Base-by-base conservation (phyloP, 2,888 invertebrate genomes). In the Dicycla oo region DNA sequence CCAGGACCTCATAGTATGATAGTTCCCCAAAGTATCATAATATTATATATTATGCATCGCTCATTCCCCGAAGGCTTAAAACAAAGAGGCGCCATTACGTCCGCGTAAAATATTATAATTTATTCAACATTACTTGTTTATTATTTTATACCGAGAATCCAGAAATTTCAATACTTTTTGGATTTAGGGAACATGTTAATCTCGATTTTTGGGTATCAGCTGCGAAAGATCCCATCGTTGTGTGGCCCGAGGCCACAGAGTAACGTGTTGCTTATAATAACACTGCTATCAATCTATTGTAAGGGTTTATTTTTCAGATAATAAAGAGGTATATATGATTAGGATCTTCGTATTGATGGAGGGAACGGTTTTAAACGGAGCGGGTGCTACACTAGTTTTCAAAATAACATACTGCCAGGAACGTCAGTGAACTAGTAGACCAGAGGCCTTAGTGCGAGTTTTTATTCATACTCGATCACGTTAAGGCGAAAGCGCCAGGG, bases 191-290 rank as follows among this genome's bases (percentile, higher is more conserved):
- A 75, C 77, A 75, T 66, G 66, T 75, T 83, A 80, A 80, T 80
- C 81, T 81, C 10, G 10, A 51, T 64, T 56, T 79, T 83, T 62
- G 61, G 56, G 49, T n/a, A 69, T 80, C 80, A 84, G 81, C 80
- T 80, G 80, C 64, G 10, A 23, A 45, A 57, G 81, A 75, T 56
- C 68, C 68, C 38, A 83, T 65, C 81, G 51, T 13, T 26, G 5
- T 30, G 13, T 18, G 13, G 23, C 84, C 51, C 4, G 18, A 5
- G 66, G 80, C 51, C 13, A 26, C 10, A 5, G 26, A 8, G 43
- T 56, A 81, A 83, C 58, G 81, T 83, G 84, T 83, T 69, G 75
- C 0, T 11, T 63, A 47, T 75, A 83, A 80, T 80, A 83, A 69
- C 53, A 83, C 67, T 18, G 63, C 10, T 26, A 64, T 83, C 51